Conservation (phyloP, 2,888 invertebrate species). For the Pollenia labialis region DNA sequence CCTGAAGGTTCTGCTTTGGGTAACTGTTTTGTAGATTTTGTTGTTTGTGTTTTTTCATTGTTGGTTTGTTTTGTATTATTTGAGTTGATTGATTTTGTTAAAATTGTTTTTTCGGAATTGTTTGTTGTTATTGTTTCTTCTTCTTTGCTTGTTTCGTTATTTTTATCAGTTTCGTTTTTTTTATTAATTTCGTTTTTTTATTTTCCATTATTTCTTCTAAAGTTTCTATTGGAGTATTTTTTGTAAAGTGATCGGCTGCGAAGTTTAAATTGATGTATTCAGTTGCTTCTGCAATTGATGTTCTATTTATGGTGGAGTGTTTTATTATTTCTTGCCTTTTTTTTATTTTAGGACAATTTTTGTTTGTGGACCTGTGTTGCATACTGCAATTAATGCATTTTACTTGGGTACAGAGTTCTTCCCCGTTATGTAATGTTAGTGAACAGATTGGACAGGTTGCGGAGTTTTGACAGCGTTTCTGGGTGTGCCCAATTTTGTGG, state of each 20-base stretch:
- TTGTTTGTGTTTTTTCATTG: constrained; percentile 5
- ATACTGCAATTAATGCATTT: constrained; percentile 30
- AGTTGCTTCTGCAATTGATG: background rate
- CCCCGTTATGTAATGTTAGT: background rate
- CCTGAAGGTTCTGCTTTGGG: background rate
- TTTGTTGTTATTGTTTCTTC: background rate
- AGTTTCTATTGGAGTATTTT: constrained; percentile 16
- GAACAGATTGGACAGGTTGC: background rate
- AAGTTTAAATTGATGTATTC: constrained; percentile 16
- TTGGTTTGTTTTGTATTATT: background rate
- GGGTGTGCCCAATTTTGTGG: constrained; percentile 44
- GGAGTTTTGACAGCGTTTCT: constrained; percentile 31
- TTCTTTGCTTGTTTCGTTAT: background rate
- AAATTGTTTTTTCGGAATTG: no score
- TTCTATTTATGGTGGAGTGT: constrained; percentile 12
- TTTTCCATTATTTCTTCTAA: constrained; percentile 18
- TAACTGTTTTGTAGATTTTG: background rate
- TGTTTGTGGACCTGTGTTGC: constrained; percentile 18
- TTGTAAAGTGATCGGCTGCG: constrained; percentile 2
- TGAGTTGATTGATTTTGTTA: background rate
- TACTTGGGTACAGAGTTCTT: background rate
- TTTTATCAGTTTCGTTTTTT: no score
- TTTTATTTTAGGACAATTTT: constrained; percentile 19
- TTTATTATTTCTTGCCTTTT: constrained; percentile 9
- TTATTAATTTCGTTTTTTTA: constrained; percentile 8